Evolutionary conservation across 2,797 vertebrate species (phyloP).

Genomic region (Sebastes itinus): DNA sequence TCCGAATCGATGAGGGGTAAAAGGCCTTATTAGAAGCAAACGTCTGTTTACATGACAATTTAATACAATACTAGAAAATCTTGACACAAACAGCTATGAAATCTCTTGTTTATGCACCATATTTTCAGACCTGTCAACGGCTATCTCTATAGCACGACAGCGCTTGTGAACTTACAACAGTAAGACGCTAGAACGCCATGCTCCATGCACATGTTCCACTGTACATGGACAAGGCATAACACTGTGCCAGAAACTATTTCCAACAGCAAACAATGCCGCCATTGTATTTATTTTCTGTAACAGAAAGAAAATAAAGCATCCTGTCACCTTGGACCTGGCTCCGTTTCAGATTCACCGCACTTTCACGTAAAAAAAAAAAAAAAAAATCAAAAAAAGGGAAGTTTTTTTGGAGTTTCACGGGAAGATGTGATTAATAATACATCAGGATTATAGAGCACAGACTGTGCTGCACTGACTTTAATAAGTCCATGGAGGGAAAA

Average conservation of each 20-base stretch:
- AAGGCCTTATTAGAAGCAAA: constrained; percentile 28
- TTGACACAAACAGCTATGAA: constrained; percentile 9
- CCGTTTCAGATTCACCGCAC: constrained; percentile 66
- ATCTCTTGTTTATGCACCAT: constrained; percentile 10
- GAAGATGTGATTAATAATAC: constrained; percentile 84
- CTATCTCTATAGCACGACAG: constrained; percentile 34
- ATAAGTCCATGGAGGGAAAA: constrained; percentile 81
- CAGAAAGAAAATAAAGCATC: constrained; percentile 66
- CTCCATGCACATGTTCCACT: constrained; percentile 25
- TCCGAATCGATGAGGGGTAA: constrained; percentile 15
- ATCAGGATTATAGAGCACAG: constrained; percentile 81
- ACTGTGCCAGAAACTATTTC: constrained; percentile 32
- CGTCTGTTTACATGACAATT: constrained; percentile 40
- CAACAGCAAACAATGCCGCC: constrained; percentile 55
- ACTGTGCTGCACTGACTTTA: constrained; percentile 79
- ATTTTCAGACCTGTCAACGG: background rate
- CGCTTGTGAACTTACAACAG: constrained; percentile 28
- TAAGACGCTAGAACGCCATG: constrained; percentile 20
- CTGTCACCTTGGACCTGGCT: constrained; percentile 67
- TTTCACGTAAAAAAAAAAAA: constrained; percentile 67
- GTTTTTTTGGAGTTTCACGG: constrained; percentile 71
- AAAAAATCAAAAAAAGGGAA: constrained; percentile 65
- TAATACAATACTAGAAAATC: constrained; percentile 14
- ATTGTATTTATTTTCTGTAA: constrained; percentile 59
- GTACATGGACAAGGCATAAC: constrained; percentile 30